Percentiles rank a stretch among this genome's conserved stretches.
phyloP scores from a whole-genome alignment of 2,888 invertebrate genomes.

The Rhodophaea formosa region DNA sequence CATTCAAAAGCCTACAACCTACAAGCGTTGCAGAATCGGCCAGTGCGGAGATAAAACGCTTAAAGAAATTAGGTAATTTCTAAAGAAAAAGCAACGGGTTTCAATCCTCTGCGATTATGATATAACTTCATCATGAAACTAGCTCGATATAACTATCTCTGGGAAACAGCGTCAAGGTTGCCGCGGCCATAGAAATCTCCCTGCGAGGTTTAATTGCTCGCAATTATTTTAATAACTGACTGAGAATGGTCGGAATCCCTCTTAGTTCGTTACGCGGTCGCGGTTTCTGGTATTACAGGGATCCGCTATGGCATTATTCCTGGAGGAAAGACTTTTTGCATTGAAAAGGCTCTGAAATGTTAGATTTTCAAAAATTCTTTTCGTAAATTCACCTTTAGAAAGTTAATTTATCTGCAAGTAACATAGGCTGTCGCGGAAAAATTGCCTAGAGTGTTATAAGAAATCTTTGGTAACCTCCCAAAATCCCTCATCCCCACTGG shows the following conservation, averaged over 20 bases:
- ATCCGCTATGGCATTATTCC: too few species aligned
- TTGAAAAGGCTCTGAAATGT: too few species aligned
- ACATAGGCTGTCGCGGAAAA: neutral
- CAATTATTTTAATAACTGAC: constrained; percentile 8
- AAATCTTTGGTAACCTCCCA: neutral
- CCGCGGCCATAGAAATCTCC: constrained; percentile 8
- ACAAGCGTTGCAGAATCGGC: too few species aligned
- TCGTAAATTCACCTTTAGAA: too few species aligned
- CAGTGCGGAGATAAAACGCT: too few species aligned
- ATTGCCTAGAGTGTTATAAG: neutral
- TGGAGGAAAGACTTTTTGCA: too few species aligned
- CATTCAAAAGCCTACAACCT: too few species aligned
- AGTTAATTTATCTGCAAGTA: too few species aligned
- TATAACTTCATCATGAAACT: neutral
- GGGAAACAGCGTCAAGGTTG: neutral
- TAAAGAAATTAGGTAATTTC: too few species aligned
- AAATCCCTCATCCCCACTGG: too few species aligned
- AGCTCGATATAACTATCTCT: neutral
- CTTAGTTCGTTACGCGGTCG: neutral
- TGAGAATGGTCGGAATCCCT: neutral
- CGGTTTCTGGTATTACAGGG: neutral
- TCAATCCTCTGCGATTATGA: neutral
- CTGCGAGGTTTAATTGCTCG: constrained; percentile 1
- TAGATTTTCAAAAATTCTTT: too few species aligned
- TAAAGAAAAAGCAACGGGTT: too few species aligned